Conservation (phyloP, 2,113 vertebrate genomes). For the Cygnus buccinator region DNA sequence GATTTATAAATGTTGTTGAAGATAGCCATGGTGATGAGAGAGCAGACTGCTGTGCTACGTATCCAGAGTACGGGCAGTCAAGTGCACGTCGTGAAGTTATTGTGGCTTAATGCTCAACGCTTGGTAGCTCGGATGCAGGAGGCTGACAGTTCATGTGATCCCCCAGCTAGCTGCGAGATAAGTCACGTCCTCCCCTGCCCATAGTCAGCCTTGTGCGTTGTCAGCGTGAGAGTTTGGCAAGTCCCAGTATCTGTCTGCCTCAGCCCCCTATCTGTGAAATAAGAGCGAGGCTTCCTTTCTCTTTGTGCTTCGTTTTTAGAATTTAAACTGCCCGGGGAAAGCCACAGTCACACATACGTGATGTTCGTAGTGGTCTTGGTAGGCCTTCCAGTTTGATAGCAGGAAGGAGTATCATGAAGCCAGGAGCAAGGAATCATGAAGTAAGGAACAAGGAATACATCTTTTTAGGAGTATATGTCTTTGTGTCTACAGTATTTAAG, state of each 20-base stretch:
- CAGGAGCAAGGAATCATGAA: background rate
- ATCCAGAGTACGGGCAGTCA: background rate
- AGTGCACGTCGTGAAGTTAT: background rate
- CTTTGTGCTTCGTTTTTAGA: background rate
- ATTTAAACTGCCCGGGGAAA: rapidly evolving
- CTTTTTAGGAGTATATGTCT: background rate
- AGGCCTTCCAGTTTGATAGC: background rate
- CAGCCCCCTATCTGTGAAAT: background rate
- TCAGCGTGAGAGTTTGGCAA: background rate
- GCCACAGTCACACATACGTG: rapidly evolving
- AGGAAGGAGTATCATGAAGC: background rate
- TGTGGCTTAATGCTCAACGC: background rate
- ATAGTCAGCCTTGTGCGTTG: background rate
- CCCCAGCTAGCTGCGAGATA: background rate
- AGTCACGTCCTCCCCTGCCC: rapidly evolving
- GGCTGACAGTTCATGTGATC: background rate
- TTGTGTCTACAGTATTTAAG: background rate
- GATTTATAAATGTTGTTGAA: background rate
- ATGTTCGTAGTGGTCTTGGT: background rate
- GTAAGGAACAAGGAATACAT: background rate
- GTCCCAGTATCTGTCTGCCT: background rate
- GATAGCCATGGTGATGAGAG: background rate
- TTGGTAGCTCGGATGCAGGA: background rate
- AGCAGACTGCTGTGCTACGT: background rate
- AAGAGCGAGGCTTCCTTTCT: background rate